Conservation (phyloP, 2,888 invertebrate species). For the Meloe dianella region DNA sequence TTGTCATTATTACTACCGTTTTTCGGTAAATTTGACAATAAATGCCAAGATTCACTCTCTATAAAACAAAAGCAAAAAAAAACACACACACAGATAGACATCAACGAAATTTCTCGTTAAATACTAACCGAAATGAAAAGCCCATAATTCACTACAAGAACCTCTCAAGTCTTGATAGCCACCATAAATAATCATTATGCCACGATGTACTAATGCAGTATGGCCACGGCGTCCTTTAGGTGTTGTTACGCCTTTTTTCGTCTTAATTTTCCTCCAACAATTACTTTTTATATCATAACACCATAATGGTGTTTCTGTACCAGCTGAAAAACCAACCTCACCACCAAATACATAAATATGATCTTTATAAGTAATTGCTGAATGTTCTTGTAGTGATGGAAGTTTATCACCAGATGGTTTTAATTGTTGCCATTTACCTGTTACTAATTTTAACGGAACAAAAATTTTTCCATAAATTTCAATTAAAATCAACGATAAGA, state of each 20-base stretch:
- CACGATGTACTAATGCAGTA: conserved; percentile 78
- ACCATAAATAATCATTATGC: conserved; percentile 83
- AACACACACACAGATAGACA: conserved; percentile 5
- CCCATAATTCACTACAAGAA: conserved; percentile 86
- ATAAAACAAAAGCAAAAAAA: conserved; percentile 38
- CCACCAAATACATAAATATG: conserved; percentile 86
- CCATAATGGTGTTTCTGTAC: conserved; percentile 85
- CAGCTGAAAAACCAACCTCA: conserved; percentile 78
- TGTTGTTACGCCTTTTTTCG: conserved; percentile 63
- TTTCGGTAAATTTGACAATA: conserved; percentile 59
- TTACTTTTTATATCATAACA: conserved; percentile 74
- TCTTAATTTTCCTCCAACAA: conserved; percentile 67
- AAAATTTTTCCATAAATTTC: too few species aligned
- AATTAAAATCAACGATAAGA: neutral
- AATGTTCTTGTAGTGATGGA: conserved; percentile 85
- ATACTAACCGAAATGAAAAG: conserved; percentile 80
- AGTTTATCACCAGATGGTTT: conserved; percentile 73
- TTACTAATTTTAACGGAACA: too few species aligned
- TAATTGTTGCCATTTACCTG: conserved; percentile 77
- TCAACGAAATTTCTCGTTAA: neutral
- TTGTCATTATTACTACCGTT: conserved; percentile 55
- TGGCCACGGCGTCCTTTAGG: conserved; percentile 85
- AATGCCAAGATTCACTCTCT: conserved; percentile 86
- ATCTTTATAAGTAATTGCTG: conserved; percentile 77
- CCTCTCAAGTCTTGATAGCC: conserved; percentile 87